These are phyloP conservation scores for Chlorocebus sabaeus DNA, from an alignment of 2,113 vertebrate species.

Conservation along the genomic window DNA sequence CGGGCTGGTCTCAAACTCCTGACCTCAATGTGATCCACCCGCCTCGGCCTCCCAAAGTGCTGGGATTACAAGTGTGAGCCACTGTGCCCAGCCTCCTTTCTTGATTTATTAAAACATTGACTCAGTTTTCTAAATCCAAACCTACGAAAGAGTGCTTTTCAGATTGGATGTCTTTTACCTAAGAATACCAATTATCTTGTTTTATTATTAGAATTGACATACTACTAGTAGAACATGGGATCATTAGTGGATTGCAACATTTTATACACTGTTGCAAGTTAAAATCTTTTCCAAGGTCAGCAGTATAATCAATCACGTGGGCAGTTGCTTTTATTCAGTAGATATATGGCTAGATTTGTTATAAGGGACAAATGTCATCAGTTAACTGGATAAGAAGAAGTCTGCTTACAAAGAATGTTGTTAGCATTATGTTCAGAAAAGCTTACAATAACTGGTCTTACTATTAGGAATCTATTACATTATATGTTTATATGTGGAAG, in stretches of 20 bases:
- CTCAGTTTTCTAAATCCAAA: constrained; percentile 27
- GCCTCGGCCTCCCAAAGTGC: too few relatives aligned
- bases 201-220: constrained; percentile 27
- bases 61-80: too few relatives aligned
- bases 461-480: neutral
- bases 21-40: too few relatives aligned
- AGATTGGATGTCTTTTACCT: neutral
- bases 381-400: neutral
- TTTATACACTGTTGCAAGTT: neutral
- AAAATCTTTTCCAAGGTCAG: constrained; percentile 16
- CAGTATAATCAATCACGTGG: neutral
- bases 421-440: neutral
- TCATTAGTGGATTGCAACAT: neutral
- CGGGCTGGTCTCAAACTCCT: too few relatives aligned
- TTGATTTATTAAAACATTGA: constrained; percentile 37
- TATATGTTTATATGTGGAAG: neutral
- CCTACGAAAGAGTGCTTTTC: neutral
- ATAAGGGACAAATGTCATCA: neutral
- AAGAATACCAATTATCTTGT: constrained; percentile 37
- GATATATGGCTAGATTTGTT: neutral
- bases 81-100: neutral
- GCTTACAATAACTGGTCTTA: neutral
- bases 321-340: neutral
- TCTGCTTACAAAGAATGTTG: neutral
- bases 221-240: neutral